Conservation (phyloP, 1,140 invertebrate species). For the Ooceraea biroi region DNA sequence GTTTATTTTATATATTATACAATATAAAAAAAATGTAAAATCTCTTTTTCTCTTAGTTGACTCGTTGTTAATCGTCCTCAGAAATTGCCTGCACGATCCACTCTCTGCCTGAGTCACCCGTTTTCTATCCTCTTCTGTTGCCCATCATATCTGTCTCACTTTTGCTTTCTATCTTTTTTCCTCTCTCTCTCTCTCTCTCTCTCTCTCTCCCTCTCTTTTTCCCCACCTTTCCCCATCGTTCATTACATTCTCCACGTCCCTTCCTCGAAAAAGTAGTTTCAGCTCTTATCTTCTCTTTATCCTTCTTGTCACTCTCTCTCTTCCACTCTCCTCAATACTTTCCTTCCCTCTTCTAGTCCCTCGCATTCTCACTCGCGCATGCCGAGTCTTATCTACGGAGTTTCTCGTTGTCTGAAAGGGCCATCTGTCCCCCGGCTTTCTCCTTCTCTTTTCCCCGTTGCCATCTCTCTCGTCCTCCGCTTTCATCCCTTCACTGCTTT, state of each 20-base stretch:
- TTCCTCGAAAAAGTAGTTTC: conserved; percentile 75
- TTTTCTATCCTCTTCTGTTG: conserved; percentile 50
- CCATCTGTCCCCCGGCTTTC: conserved; percentile 84
- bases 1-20: conserved; percentile 32
- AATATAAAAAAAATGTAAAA: no score
- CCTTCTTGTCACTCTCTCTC: conserved; percentile 52
- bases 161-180: conserved; percentile 10
- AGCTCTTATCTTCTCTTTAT: conserved; percentile 57
- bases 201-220: conserved; percentile 49
- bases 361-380: conserved; percentile 70
- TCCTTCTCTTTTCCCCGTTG: conserved; percentile 73
- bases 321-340: conserved; percentile 64
- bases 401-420: conserved; percentile 86
- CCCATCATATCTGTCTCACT: neutral
- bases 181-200: neutral
- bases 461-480: conserved; percentile 82
- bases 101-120: conserved; percentile 73
- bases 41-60: neutral
- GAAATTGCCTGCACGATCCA: conserved; percentile 71
- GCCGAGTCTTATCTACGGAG: conserved; percentile 85
- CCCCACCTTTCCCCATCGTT: conserved; percentile 60
- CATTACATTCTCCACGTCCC: conserved; percentile 65
- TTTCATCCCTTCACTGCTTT: conserved; percentile 80
- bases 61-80: conserved; percentile 75
- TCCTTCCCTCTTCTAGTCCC: conserved; percentile 55